Evolutionary conservation across 2,113 vertebrate species (phyloP).

Genomic region (Poecilia latipinna): DNA sequence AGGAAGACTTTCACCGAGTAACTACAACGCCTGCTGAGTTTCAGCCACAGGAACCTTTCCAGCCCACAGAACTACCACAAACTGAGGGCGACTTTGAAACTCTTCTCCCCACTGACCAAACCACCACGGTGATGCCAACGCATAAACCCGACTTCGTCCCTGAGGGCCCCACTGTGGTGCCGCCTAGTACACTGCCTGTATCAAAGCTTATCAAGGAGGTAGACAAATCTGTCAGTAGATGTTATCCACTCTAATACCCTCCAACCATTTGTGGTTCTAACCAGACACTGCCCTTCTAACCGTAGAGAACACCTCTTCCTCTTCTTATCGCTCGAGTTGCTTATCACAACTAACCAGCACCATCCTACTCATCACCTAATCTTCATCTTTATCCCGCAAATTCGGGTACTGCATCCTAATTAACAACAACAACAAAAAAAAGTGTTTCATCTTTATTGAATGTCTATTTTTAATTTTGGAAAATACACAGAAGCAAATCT

Average conservation of each 20-base stretch:
- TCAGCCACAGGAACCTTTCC: conserved; percentile 54
- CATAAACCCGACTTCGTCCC: conserved; percentile 46
- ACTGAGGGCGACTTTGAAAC: conserved; percentile 33
- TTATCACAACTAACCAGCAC: conserved; percentile 15
- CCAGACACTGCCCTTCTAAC: conserved; percentile 59
- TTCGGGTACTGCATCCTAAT: conserved; percentile 6
- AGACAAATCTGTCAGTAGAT: conserved; percentile 63
- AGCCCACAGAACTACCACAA: conserved; percentile 43
- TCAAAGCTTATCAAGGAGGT: conserved; percentile 73
- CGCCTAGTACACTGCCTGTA: conserved; percentile 55
- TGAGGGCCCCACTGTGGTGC: conserved; percentile 39
- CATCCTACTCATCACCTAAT: conserved; percentile 30
- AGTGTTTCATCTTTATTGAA: conserved; percentile 1
- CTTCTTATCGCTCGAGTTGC: conserved; percentile 15
- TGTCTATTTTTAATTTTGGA: conserved; percentile 11
- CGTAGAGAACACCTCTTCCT: conserved; percentile 51
- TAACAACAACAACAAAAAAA: background rate
- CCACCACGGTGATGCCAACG: conserved; percentile 63
- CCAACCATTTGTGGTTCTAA: conserved; percentile 49
- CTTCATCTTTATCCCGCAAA: conserved; percentile 1
- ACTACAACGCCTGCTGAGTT: conserved; percentile 61
- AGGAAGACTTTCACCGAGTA: conserved; percentile 67
- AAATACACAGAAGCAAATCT: background rate
- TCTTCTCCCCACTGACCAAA: conserved; percentile 24
- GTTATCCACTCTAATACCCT: conserved; percentile 9